These are phyloP conservation scores for Lepetodrilus schrolli DNA, from an alignment of 2,888 invertebrate species.

Conservation along the genomic window DNA sequence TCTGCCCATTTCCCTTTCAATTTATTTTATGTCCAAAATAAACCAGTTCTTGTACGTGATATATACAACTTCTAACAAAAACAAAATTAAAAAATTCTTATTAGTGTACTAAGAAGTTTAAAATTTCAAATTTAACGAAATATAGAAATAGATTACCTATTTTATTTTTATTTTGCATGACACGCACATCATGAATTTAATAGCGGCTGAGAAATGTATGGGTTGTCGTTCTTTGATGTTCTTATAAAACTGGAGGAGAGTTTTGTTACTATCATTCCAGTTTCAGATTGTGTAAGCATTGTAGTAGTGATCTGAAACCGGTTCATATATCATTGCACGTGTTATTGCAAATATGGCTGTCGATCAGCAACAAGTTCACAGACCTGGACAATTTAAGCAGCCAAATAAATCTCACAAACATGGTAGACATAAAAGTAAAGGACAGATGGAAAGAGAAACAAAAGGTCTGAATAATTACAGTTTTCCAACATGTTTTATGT, in stretches of 20 bases:
- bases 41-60: no score
- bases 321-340: conserved; percentile 7
- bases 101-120: no score
- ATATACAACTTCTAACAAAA: no score
- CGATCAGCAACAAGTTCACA: conserved; percentile 78
- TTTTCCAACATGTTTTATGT: no score
- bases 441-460: conserved; percentile 84
- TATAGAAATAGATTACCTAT: no score
- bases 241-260: background rate
- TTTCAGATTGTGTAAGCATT: background rate
- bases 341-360: conserved; percentile 46
- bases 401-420: conserved; percentile 94
- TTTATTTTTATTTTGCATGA: no score
- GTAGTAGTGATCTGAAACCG: background rate
- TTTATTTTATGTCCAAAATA: no score
- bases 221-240: background rate
- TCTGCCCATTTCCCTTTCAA: no score
- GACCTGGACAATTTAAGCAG: conserved; percentile 92
- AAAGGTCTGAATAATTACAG: conserved; percentile 82
- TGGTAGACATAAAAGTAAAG: conserved; percentile 92
- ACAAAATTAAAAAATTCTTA: no score
- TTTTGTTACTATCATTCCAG: background rate
- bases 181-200: no score
- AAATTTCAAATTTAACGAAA: no score
- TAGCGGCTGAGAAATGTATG: no score